Evolutionary conservation across 2,797 vertebrate genomes (phyloP).

Genomic region (Dendrocincla fuliginosa): DNA sequence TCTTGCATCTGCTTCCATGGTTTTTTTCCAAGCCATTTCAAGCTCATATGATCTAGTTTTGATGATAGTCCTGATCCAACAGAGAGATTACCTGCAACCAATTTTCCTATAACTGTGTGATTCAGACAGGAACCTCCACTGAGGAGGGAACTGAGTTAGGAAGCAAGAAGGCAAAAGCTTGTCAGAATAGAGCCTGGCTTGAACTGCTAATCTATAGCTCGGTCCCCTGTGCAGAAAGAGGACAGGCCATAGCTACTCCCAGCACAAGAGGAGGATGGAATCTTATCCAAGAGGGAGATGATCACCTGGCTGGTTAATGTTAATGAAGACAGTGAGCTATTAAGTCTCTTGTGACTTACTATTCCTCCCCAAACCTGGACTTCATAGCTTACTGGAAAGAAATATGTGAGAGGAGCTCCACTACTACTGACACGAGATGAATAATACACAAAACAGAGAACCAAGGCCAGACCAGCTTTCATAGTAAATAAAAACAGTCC

Average conservation of each 20-base stretch:
- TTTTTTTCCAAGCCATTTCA: background rate
- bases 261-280: background rate
- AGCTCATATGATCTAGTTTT: background rate
- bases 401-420: background rate
- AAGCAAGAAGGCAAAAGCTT: background rate
- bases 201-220: background rate
- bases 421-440: background rate
- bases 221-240: background rate
- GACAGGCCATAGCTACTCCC: background rate
- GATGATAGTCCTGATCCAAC: background rate
- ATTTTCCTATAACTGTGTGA: background rate
- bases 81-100: background rate
- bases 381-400: background rate
- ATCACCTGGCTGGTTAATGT: background rate
- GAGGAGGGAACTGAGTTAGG: background rate
- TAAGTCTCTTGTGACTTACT: background rate
- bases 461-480: conserved; percentile 17
- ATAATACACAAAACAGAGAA: background rate
- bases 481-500: conserved; percentile 52
- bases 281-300: background rate
- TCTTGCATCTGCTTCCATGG: background rate
- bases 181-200: background rate
- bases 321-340: background rate
- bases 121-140: background rate
- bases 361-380: background rate